A percentile compares a stretch with the other conserved stretches of the same genome.
Conservation (phyloP, 2,888 invertebrate species). For the Empis livida region DNA sequence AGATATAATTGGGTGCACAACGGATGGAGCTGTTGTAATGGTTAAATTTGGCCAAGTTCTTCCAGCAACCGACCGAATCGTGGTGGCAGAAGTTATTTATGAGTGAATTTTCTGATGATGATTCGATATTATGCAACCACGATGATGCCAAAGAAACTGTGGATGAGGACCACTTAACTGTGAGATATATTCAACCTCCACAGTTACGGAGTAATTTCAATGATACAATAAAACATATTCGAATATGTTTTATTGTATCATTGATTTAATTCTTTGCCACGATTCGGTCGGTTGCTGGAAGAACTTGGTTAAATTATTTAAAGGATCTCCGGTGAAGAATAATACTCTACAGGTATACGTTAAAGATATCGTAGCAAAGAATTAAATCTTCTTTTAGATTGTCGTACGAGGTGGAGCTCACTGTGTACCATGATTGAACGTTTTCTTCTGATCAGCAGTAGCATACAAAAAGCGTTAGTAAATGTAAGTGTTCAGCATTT, state of each 20-base stretch:
- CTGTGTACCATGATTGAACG: neutral
- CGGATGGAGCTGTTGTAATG: neutral
- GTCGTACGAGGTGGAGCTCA: neutral
- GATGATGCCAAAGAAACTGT: neutral
- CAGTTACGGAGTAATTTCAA: neutral
- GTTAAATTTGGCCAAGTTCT: neutral
- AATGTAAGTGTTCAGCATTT: neutral
- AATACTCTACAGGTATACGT: slow-evolving; percentile 1
- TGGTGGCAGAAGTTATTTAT: neutral
- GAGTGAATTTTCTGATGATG: neutral
- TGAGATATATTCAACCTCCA: neutral
- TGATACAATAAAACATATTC: neutral
- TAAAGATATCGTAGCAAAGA: neutral
- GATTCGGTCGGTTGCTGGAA: too few species aligned
- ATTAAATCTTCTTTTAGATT: slow-evolving; percentile 2
- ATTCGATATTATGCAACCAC: neutral
- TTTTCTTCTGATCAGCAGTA: neutral
- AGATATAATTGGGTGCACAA: neutral
- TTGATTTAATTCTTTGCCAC: too few species aligned
- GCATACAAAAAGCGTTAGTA: neutral
- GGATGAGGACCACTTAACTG: neutral
- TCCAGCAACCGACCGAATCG: neutral
- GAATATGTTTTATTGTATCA: too few species aligned
- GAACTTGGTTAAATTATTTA: slow-evolving; percentile 1
- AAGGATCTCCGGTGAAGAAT: slow-evolving; percentile 2